Base-by-base conservation (phyloP, 1,140 invertebrate species). In the Frieseomelitta varia region DNA sequence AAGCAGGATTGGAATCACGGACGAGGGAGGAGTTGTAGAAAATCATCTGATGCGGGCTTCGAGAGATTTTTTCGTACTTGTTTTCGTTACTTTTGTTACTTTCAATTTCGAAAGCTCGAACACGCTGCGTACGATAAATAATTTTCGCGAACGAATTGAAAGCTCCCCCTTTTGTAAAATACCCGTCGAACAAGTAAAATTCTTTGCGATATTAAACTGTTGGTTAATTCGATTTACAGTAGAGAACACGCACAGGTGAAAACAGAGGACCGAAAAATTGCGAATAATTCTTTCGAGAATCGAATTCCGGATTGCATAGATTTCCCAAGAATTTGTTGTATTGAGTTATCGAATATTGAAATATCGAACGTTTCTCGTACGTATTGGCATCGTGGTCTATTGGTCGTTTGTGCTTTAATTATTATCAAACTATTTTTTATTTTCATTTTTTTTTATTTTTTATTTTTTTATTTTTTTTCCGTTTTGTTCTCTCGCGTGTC, bases 291-390 rank as follows among this genome's bases (percentile, higher is more conserved):
- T 2, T 47, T 34, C 12, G 21, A n/a, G 24, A n/a, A 72, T 21
- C 47, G 10, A 24, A 69, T 24, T 71, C 39, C 4, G 4, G 12
- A 51, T 27, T n/a, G 68, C 24, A 10, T n/a, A 34, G 39, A n/a
- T 71, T 71, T 51, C 51, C 68, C 11, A 71, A 47, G 21, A 71
- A 51, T 71, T 71, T 71, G 51, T 51, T 71, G n/a, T 71, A 47
- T 30, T 12, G 14, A 12, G 12, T 6, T 27, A 73, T 53, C 19
- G 47, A 73, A 73, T 53, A 73, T 73, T 30, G 17, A 30, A 53
- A 21, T 53, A 21, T 53, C 47, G 39, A 27, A 4, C 0, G 12
- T n/a, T 69, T 21, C 14, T 27, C 11, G 12, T 0, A 27, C 11
- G 12, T 34, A 68, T 34, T 21, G 1, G 19, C 47, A n/a, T 69